Evolutionary conservation across 2,888 invertebrate species (phyloP).

Genomic region (Eilema griseolum): DNA sequence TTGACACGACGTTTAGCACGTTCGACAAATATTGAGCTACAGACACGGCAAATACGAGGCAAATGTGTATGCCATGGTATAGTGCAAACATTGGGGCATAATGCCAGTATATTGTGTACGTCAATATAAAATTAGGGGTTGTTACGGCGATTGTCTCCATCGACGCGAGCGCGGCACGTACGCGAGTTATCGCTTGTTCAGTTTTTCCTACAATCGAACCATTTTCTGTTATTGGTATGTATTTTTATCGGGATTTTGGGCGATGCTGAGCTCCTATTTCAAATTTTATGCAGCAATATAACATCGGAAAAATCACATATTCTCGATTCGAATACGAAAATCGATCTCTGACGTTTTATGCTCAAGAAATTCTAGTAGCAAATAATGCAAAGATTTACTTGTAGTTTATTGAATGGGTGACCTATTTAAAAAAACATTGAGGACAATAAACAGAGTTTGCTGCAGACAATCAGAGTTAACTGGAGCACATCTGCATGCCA

Average conservation of each 20-base stretch:
- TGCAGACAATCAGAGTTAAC: constrained; percentile 43
- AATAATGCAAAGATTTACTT: constrained; percentile 1
- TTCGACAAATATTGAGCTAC: constrained; percentile 85
- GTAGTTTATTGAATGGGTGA: constrained; percentile 12
- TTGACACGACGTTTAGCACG: constrained; percentile 82
- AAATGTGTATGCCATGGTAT: constrained; percentile 65
- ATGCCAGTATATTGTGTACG: constrained; percentile 68
- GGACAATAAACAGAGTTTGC: constrained; percentile 32
- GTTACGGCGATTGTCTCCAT: constrained; percentile 75
- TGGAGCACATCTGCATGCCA: constrained; percentile 47
- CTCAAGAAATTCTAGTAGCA: constrained; percentile 19
- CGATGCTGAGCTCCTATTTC: constrained; percentile 30
- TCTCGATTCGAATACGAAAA: constrained; percentile 27
- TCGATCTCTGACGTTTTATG: constrained; percentile 18
- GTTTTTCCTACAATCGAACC: constrained; percentile 58
- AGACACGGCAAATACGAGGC: constrained; percentile 80
- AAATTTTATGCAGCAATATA: constrained; percentile 37
- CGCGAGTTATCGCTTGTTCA: constrained; percentile 67
- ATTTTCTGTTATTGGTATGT: constrained; percentile 60
- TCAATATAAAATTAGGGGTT: constrained; percentile 79
- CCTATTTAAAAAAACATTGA: constrained; percentile 31
- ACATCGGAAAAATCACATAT: constrained; percentile 23
- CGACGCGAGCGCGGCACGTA: constrained; percentile 71
- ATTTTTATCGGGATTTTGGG: constrained; percentile 49
- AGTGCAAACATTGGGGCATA: constrained; percentile 78